A percentile compares a stretch with the other conserved stretches of the same genome.
Evolutionary conservation across 2,888 invertebrate genomes (phyloP).

Genomic region (Ochropacha duplaris): DNA sequence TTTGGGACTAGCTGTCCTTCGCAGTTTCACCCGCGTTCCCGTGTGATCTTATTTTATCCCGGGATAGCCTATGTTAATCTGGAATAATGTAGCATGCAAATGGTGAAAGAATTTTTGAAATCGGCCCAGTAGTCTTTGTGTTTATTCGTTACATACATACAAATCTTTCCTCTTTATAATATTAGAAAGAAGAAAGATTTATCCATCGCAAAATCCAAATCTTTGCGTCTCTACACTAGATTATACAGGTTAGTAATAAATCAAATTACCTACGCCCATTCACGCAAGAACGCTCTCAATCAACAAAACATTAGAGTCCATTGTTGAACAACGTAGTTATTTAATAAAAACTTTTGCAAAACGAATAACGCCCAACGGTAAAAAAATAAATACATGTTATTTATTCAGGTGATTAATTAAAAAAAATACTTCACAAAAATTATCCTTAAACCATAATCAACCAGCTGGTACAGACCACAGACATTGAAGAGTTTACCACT

Average conservation of each 20-base stretch:
- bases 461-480: too few relatives aligned
- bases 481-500: too few relatives aligned
- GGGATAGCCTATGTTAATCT: too few relatives aligned
- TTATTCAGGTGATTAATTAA: background rate
- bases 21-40: too few relatives aligned
- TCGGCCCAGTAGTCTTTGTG: too few relatives aligned
- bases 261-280: background rate
- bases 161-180: too few relatives aligned
- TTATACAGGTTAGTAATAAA: slow-evolving; percentile 2
- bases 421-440: background rate
- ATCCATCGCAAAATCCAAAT: background rate
- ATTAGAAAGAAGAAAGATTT: background rate
- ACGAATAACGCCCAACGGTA: background rate
- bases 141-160: background rate
- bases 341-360: background rate
- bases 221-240: background rate
- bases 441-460: background rate
- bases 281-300: background rate
- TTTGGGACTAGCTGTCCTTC: too few relatives aligned
- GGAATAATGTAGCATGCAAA: too few relatives aligned
- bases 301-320: background rate
- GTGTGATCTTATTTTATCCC: too few relatives aligned
- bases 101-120: too few relatives aligned
- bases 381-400: background rate
- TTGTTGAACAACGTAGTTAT: background rate